Evolutionary conservation across 2,888 invertebrate genomes (phyloP).

Genomic region (Smittia sp.): DNA sequence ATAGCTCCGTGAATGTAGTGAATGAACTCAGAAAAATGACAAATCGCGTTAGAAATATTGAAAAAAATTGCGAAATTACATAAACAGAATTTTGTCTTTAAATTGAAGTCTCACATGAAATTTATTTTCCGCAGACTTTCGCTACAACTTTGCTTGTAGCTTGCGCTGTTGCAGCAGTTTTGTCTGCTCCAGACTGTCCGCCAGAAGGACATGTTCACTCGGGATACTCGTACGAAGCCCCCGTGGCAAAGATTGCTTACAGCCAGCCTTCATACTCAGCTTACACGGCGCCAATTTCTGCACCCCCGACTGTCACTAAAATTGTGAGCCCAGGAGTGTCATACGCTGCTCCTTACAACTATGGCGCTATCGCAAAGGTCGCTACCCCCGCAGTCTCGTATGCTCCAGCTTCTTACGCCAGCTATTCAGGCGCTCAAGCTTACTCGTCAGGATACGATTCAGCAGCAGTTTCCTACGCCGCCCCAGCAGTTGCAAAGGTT

Average conservation of each 20-base stretch:
- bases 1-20: no score
- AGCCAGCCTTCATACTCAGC: not conserved
- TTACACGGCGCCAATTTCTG: not conserved
- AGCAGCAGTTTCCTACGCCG: conserved; percentile 42
- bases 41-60: no score
- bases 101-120: no score
- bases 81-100: no score
- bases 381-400: conserved; percentile 46
- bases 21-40: no score
- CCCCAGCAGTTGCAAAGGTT: conserved; percentile 42
- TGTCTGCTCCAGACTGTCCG: conserved; percentile 49
- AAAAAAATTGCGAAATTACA: no score
- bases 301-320: conserved; percentile 30
- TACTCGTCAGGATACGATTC: conserved; percentile 42
- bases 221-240: conserved; percentile 58
- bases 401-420: conserved; percentile 44
- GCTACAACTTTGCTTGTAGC: conserved; percentile 48
- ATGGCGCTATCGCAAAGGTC: conserved; percentile 17
- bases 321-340: conserved; percentile 12
- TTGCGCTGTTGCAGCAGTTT: conserved; percentile 46
- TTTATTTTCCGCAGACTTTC: conserved; percentile 46
- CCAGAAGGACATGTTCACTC: conserved; percentile 44
- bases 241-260: conserved; percentile 50
- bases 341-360: conserved; percentile 41
- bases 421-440: conserved; percentile 31